Evolutionary conservation across 2,797 vertebrate species (phyloP).

Genomic region (Taenioides sp.): DNA sequence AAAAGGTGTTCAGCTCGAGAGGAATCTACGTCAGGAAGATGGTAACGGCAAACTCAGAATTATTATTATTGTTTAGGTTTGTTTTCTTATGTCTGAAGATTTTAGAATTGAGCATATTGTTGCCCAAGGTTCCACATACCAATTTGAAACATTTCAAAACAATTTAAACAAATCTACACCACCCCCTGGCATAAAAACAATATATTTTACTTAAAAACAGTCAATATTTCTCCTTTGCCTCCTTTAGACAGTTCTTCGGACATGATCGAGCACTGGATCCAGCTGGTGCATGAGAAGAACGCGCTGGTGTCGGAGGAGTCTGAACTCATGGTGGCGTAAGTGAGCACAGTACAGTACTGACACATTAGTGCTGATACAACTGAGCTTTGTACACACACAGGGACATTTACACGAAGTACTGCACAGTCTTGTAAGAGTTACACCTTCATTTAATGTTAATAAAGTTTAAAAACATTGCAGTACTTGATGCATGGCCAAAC

Average conservation of each 20-base stretch:
- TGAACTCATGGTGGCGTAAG: slow-evolving; percentile 93
- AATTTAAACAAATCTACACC: neutral
- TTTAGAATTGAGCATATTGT: too few relatives aligned
- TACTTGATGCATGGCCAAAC: too few relatives aligned
- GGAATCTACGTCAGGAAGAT: slow-evolving; percentile 76
- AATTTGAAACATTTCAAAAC: too few relatives aligned
- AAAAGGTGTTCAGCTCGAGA: slow-evolving; percentile 84
- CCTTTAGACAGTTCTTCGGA: slow-evolving; percentile 54
- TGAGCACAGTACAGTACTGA: slow-evolving; percentile 39
- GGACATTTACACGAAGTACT: neutral
- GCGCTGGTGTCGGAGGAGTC: slow-evolving; percentile 88
- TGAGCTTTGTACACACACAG: slow-evolving; percentile 61
- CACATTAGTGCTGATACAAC: neutral
- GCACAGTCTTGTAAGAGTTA: too few relatives aligned
- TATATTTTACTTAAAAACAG: neutral
- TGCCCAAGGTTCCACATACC: too few relatives aligned
- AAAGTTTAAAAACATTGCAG: too few relatives aligned
- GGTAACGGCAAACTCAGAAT: slow-evolving; percentile 69
- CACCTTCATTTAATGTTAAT: too few relatives aligned
- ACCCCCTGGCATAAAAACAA: neutral
- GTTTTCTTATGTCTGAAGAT: too few relatives aligned
- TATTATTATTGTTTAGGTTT: neutral
- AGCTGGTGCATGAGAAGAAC: slow-evolving; percentile 90
- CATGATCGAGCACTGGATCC: slow-evolving; percentile 86
- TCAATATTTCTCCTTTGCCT: neutral